A percentile compares a stretch with the other conserved stretches of the same genome.
These are phyloP conservation scores for Pseudomyrmex gracilis DNA, from an alignment of 1,140 invertebrate genomes.

Conservation along the genomic window DNA sequence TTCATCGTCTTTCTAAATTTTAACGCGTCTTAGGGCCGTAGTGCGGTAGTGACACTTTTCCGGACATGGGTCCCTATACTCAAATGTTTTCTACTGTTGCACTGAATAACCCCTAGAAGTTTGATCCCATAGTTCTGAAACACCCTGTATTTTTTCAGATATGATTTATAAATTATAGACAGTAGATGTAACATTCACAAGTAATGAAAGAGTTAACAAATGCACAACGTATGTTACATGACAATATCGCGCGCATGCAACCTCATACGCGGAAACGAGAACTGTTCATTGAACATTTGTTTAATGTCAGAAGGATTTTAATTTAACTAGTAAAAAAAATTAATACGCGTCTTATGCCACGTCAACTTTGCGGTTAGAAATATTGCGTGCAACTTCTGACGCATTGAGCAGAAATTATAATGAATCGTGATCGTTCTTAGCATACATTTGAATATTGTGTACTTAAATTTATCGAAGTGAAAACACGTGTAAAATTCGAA, in stretches of 20 bases:
- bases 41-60: no score
- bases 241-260: constrained; percentile 10
- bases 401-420: constrained; percentile 17
- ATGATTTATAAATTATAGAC: constrained; percentile 50
- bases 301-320: constrained; percentile 16
- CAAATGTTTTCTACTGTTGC: no score
- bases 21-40: no score
- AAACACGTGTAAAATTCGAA: constrained; percentile 65
- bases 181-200: background rate
- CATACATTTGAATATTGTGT: constrained; percentile 24
- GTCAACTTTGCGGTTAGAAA: constrained; percentile 27
- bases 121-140: no score
- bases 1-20: no score
- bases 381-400: constrained; percentile 17
- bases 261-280: background rate
- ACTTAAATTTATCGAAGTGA: constrained; percentile 38
- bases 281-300: constrained; percentile 14
- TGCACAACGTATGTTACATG: background rate
- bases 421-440: constrained; percentile 56
- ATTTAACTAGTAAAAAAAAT: constrained; percentile 42
- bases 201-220: constrained; percentile 25
- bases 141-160: constrained; percentile 7
- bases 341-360: constrained; percentile 18
- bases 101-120: no score
- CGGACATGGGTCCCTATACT: no score